Conservation (phyloP, 2,888 invertebrate genomes). For the Apodemia hepburni region DNA sequence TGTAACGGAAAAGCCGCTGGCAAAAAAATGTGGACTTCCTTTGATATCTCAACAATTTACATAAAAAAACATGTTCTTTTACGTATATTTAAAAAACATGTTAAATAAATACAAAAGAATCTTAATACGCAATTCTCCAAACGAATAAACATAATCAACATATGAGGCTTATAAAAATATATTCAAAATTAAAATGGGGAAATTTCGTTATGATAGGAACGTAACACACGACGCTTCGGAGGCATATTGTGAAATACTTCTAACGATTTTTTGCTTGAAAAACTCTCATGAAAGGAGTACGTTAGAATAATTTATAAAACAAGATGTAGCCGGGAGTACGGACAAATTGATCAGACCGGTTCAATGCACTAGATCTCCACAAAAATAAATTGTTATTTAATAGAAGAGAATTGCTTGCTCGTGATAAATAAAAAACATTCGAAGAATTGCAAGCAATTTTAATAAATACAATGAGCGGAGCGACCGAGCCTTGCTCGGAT, state of each 20-base stretch:
- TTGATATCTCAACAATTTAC: neutral
- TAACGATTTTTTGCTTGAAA: constrained; percentile 47
- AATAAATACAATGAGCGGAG: too few relatives aligned
- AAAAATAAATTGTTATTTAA: neutral
- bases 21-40: neutral
- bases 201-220: constrained; percentile 23
- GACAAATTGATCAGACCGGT: constrained; percentile 35
- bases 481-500: too few relatives aligned
- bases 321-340: constrained; percentile 36
- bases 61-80: neutral
- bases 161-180: constrained; percentile 9
- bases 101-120: constrained; percentile 2
- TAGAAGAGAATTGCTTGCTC: neutral
- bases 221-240: constrained; percentile 34
- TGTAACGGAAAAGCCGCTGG: neutral
- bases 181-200: constrained; percentile 22
- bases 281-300: constrained; percentile 40
- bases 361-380: constrained; percentile 30
- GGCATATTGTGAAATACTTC: constrained; percentile 42
- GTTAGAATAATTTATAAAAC: constrained; percentile 44
- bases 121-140: constrained; percentile 10
- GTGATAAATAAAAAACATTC: neutral
- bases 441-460: neutral
- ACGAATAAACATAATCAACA: constrained; percentile 12
- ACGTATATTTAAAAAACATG: neutral